Conservation (phyloP, 2,888 invertebrate genomes). For the Brachynemurus nebulosus region DNA sequence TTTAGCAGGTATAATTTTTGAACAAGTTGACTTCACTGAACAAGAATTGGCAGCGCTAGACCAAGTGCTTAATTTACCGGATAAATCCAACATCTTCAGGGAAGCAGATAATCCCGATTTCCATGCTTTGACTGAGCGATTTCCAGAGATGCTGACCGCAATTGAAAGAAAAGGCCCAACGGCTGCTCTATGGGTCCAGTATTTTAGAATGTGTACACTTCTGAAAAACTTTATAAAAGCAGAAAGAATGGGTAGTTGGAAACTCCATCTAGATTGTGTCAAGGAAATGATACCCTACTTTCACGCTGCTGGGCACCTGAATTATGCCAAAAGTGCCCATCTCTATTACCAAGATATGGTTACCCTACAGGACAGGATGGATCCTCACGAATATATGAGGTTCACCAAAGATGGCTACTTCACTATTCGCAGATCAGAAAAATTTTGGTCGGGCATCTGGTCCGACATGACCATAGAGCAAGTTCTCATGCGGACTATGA, state of each 20-base stretch:
- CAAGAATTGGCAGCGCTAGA: conserved; percentile 18
- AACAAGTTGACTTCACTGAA: conserved; percentile 15
- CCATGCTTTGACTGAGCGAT: conserved; percentile 14
- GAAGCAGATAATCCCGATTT: conserved; percentile 13
- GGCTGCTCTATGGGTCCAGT: conserved; percentile 21
- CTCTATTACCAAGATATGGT: conserved; percentile 22
- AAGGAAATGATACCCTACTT: conserved; percentile 17
- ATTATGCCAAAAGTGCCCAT: conserved; percentile 20
- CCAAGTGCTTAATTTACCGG: conserved; percentile 15
- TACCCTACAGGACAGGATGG: conserved; percentile 17
- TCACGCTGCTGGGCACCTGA: conserved; percentile 20
- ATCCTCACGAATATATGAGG: conserved; percentile 18
- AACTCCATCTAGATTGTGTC: conserved; percentile 18
- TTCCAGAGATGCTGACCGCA: conserved; percentile 13
- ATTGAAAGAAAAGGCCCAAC: conserved; percentile 18
- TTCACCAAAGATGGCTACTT: conserved; percentile 15
- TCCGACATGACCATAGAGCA: conserved; percentile 18
- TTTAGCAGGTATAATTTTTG: conserved; percentile 19
- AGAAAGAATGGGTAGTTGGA: conserved; percentile 23
- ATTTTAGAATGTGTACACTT: conserved; percentile 22
- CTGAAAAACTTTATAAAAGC: conserved; percentile 22
- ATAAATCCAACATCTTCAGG: conserved; percentile 12
- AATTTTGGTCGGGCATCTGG: conserved; percentile 17
- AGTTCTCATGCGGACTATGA: conserved; percentile 19
- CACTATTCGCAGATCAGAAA: conserved; percentile 17